Evolutionary conservation across 2,113 vertebrate genomes (phyloP).

Genomic region (Proteles cristata): DNA sequence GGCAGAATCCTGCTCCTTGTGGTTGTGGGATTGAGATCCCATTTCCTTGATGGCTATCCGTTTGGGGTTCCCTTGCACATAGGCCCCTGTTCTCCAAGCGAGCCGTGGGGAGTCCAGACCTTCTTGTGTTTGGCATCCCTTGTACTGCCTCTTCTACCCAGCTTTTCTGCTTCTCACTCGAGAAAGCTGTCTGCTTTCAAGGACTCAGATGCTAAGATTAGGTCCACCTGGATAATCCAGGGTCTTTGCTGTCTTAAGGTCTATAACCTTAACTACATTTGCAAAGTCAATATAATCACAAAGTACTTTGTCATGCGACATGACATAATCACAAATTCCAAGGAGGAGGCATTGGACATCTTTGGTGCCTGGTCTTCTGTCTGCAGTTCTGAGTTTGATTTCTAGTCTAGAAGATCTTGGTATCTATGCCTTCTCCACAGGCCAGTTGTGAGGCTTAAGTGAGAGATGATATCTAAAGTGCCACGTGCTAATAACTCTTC

Average conservation of each 20-base stretch:
- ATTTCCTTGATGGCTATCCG: not conserved
- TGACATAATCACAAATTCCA: not conserved
- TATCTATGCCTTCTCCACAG: not conserved
- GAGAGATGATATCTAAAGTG: not conserved
- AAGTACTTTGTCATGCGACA: not conserved
- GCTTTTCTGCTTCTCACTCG: not conserved
- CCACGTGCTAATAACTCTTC: not conserved
- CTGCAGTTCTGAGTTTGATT: not conserved
- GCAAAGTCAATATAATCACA: not conserved
- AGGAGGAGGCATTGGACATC: not conserved
- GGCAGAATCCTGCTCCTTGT: not conserved
- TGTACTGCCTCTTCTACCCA: not conserved
- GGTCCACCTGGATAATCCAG: not conserved
- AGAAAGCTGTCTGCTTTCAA: not conserved
- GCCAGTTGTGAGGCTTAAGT: not conserved
- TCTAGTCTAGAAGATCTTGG: not conserved
- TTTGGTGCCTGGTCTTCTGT: not conserved
- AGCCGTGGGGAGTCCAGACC: not conserved
- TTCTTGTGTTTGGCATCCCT: not conserved
- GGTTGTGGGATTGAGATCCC: not conserved
- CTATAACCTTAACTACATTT: not conserved
- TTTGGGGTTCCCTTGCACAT: not conserved
- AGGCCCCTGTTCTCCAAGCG: not conserved
- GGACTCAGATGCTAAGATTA: not conserved
- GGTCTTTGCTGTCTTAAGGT: not conserved